phyloP scores from a whole-genome alignment of 2,797 vertebrate species.

The Notamacropus eugenii region DNA sequence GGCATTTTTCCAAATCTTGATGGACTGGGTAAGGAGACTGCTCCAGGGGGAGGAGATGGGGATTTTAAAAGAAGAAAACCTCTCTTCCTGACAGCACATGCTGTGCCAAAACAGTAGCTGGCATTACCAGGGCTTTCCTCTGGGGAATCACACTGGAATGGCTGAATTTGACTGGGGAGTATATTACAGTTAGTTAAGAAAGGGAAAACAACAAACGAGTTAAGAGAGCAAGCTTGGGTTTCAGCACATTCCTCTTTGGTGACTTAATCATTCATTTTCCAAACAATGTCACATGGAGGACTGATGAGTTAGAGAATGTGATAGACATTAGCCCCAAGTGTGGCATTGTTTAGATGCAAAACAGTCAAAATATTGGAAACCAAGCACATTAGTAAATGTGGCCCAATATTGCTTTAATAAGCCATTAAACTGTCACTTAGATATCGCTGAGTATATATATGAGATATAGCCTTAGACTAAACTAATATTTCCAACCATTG shows the following conservation, averaged over 20 bases:
- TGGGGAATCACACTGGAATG: constrained; percentile 47
- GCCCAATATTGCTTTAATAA: constrained; percentile 35
- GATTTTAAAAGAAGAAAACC: constrained; percentile 34
- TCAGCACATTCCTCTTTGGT: constrained; percentile 2
- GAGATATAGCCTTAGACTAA: neutral
- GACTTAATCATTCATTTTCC: constrained; percentile 50
- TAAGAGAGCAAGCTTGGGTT: constrained; percentile 22
- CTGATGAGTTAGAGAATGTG: constrained; percentile 17
- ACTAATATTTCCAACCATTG: neutral
- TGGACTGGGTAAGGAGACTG: neutral
- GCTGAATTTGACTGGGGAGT: constrained; percentile 40
- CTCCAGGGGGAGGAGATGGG: neutral
- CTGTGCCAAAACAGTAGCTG: constrained; percentile 63
- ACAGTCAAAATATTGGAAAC: constrained; percentile 17
- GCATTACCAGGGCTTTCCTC: constrained; percentile 56
- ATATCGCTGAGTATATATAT: neutral
- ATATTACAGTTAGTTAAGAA: constrained; percentile 49
- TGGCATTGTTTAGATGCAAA: constrained; percentile 40
- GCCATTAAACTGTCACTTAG: constrained; percentile 17
- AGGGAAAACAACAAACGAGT: constrained; percentile 28
- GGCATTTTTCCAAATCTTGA: constrained; percentile 57
- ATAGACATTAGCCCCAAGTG: neutral
- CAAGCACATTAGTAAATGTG: constrained; percentile 31
- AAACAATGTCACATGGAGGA: constrained; percentile 12
- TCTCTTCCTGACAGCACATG: neutral